Evolutionary conservation across 2,797 vertebrate genomes (phyloP), one percentile per base, ranked within the genome.

Genomic region (Falco peregrinus): DNA sequence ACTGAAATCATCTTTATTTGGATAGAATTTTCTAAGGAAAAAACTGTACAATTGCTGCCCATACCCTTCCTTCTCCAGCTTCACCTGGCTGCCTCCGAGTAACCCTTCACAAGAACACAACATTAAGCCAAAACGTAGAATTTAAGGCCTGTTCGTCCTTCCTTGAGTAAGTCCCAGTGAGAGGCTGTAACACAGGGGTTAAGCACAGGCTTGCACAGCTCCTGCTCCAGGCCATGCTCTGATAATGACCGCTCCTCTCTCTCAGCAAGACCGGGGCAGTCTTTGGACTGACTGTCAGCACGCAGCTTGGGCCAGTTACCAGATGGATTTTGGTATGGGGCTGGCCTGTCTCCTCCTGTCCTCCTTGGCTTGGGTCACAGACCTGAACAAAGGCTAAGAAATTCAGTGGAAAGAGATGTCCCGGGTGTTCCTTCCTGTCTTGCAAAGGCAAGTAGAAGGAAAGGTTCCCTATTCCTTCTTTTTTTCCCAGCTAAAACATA

Each of bases 181-280:
- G 6, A 35, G 28, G 18, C 13, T 45, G 6, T 2, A 65, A 25
- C 13, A 22, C 4, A 3, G 29, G 26, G 22, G 5, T 5, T 20
- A 53, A n/a, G 57, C 60, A 54, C 20, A 56, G 74, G 45, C 24
- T 56, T 29, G 9, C 28, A 63, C 5, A 10, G 9, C 7, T 2
- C 10, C 18, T 57, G 39, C 60, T 83, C 45, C 41, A 37, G 15
- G 33, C 24, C 50, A 1, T 8, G 10, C 29, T 54, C 39, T 10
- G 3, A 13, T 39, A 82, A 16, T 13, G 37, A 33, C 43, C 20
- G 47, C 14, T 73, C 31, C 43, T 61, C 47, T 78, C 0, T 0
- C 14, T 16, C 3, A 0, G 37, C 0, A 0, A 18, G 29, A 81
- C 7, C 59, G 39, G 10, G 8, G 13, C 3, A 3, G 45, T 28